Evolutionary conservation across 2,113 vertebrate genomes (phyloP), one percentile per base, ranked within the genome.

Genomic region (Formicarius rufipectus): DNA sequence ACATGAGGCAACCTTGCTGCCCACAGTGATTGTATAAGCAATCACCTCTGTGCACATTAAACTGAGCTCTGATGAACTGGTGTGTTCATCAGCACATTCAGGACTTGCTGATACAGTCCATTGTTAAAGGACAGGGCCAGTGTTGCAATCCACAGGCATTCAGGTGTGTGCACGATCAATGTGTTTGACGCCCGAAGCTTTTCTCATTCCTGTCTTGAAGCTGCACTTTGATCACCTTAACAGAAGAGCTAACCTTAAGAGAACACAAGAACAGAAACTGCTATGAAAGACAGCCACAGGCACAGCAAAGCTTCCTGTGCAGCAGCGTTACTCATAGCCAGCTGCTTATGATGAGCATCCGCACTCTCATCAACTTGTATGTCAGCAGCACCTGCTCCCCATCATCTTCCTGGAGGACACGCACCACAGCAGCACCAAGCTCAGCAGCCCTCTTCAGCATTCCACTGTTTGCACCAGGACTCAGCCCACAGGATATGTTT

Each of bases 331-430:
- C 87, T 97, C 89, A 90, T 7, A 96, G 90, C 59, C 96, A 93
- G 97, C 89, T 96, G 96, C 90, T 89, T 27, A 28, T 9, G 49
- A 59, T 76, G 72, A 91, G 90, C 93, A 94, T 87, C 93, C 86
- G 64, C 88, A 56, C 69, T 59, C 86, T 67, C 82, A 40, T 74
- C 45, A 7, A 71, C 84, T 56, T 4, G 10, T 96, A 91, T 96
- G 84, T 93, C 96, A 91, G 95, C 92, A 91, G 90, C 94, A 97
- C 93, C 97, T 97, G 95, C 84, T 97, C 93, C 87, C 75, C 75
- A 53, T 68, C 92, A 40, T 91, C 92, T 96, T 93, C 82, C 75
- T 60, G 83, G 47, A 95, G 89, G 58, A 72, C 50, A 92, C 5
- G 0, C 5, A 52, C 40, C 64, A 10, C 37, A 60, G 49, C 60